A percentile compares a stretch with the other conserved stretches of the same genome.
phyloP scores from a whole-genome alignment of 2,888 invertebrate genomes.

The Sialis fuliginosa region DNA sequence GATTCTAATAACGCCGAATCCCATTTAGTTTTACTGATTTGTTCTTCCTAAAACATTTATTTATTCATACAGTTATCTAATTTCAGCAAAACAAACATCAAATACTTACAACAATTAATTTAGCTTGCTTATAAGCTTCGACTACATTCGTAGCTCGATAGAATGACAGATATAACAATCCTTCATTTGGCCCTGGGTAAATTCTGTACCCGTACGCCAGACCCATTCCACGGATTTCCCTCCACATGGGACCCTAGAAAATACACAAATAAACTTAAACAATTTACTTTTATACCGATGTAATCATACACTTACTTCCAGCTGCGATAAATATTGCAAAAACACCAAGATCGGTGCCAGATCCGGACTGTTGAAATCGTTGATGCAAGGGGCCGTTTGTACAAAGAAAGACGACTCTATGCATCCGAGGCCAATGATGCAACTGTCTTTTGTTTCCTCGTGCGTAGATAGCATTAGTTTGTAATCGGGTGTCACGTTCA shows the following conservation, averaged over 20 bases:
- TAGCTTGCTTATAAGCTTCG: constrained; percentile 62
- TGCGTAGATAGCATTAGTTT: constrained; percentile 20
- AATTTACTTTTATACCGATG: neutral
- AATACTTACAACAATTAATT: constrained; percentile 44
- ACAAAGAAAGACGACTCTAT: constrained; percentile 61
- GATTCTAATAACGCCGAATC: constrained; percentile 61
- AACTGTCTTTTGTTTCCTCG: constrained; percentile 30
- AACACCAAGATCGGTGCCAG: constrained; percentile 59
- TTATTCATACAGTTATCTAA: neutral
- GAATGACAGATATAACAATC: constrained; percentile 51
- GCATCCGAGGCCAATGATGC: constrained; percentile 63
- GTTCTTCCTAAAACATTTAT: constrained; percentile 31
- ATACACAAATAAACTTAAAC: too few species aligned
- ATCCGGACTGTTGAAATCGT: constrained; percentile 40
- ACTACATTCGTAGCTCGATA: constrained; percentile 61
- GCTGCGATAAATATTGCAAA: constrained; percentile 71
- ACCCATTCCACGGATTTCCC: constrained; percentile 70
- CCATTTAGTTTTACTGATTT: constrained; percentile 43
- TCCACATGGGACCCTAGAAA: constrained; percentile 70
- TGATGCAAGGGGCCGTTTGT: constrained; percentile 48
- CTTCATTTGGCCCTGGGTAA: constrained; percentile 43
- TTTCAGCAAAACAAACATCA: neutral
- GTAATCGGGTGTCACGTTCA: constrained; percentile 29
- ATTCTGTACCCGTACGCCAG: constrained; percentile 66
- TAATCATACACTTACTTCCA: constrained; percentile 38